Base-by-base conservation (phyloP, 2,113 vertebrate genomes). In the Crypturellus undulatus region DNA sequence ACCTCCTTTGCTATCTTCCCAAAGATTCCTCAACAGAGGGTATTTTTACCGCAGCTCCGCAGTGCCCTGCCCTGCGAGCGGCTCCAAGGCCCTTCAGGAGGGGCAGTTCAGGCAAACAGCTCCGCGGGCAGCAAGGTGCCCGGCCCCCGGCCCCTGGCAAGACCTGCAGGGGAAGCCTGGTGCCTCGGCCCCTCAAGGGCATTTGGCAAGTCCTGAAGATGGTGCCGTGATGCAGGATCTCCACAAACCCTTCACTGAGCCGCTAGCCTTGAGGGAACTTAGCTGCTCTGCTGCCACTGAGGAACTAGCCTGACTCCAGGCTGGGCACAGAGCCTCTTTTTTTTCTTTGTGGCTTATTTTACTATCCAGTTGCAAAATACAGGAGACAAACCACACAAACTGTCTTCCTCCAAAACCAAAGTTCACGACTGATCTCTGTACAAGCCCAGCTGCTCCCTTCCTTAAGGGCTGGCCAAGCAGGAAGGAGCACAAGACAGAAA, bases 111-210 rank as follows among this genome's bases (percentile, higher is more conserved):
- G 24, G n/a, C 36, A 42, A 56, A 34, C 16, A 54, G 30, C 54
- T 42, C 58, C 21, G 26, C 8, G 26, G 89, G 63, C 15, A 70
- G 26, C 24, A 71, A 38, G 0, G 0, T 4, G 30, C 47, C 43
- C 47, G 38, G 30, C 45, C 94, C 9, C 59, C 83, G 6, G 77
- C n/a, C 21, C 42, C 49, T 42, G 45, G 20, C 9, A 49, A 59
- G 4, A 47, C 28, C 17, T 1, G 56, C 14, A 10, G 7, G 7
- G 20, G 13, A 19, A 36, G 67, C 28, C 25, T 1, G 2, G 2
- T 77, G 21, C 9, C n/a, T 47, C 36, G 70, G 51, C 36, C 8
- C 4, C 26, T 8, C 19, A 72, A 25, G 34, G 45, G 59, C 14
- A 76, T 21, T 71, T 11, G 5, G 54, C 28, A 77, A 49, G 51